A percentile compares a stretch with the other conserved stretches of the same genome.
phyloP scores from a whole-genome alignment of 2,797 vertebrate genomes.

The Scomberomorus guttatus region DNA sequence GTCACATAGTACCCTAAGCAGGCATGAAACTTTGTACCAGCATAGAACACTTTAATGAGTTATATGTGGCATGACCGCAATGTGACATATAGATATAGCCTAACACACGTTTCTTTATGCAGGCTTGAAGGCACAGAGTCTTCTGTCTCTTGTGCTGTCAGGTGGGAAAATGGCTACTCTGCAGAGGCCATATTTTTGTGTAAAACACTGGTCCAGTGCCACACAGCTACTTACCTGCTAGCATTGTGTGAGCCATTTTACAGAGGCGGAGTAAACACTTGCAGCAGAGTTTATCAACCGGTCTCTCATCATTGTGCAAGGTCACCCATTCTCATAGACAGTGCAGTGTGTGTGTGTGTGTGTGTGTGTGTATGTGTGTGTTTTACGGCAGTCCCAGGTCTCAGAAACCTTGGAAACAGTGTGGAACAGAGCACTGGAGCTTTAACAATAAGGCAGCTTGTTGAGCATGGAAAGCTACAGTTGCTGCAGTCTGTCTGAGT shows the following conservation, averaged over 20 bases:
- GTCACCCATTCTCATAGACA: constrained; percentile 64
- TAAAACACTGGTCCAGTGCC: constrained; percentile 26
- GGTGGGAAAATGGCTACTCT: constrained; percentile 54
- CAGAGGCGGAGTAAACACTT: constrained; percentile 54
- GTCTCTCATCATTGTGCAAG: constrained; percentile 71
- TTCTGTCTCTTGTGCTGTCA: constrained; percentile 29
- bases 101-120: background rate
- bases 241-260: constrained; percentile 44
- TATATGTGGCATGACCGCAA: background rate
- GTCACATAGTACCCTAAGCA: background rate
- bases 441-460: constrained; percentile 72
- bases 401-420: constrained; percentile 65
- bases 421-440: constrained; percentile 61
- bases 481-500: constrained; percentile 61
- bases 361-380: constrained; percentile 11
- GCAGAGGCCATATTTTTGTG: constrained; percentile 39
- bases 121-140: constrained; percentile 15
- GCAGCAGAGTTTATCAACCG: constrained; percentile 67
- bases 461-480: constrained; percentile 75
- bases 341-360: constrained; percentile 21
- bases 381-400: constrained; percentile 49
- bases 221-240: constrained; percentile 17
- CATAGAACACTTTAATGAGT: background rate
- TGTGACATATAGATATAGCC: constrained; percentile 9
- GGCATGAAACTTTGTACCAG: background rate